phyloP scores from a whole-genome alignment of 2,888 invertebrate species.

The Diadegma fenestrale region DNA sequence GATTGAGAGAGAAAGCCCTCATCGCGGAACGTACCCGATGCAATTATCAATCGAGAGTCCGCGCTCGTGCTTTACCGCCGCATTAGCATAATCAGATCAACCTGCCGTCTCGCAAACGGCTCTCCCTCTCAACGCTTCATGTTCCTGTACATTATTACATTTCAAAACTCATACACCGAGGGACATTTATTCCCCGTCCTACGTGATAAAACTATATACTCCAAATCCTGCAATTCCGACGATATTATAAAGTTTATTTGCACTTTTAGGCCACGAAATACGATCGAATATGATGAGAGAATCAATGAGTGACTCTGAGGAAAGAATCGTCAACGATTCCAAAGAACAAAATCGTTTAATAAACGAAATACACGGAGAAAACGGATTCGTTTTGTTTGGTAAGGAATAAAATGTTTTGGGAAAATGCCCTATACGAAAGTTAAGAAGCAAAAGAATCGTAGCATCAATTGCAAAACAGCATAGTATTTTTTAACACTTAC shows the following conservation, averaged over 20 bases:
- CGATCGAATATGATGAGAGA: not conserved
- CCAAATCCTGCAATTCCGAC: not conserved
- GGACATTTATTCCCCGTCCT: constrained; percentile 8
- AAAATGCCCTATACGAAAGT: no score
- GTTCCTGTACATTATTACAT: constrained; percentile 33
- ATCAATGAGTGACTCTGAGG: not conserved
- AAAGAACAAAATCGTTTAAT: not conserved
- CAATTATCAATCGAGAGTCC: constrained; percentile 81
- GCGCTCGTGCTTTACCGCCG: constrained; percentile 63
- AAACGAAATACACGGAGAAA: no score
- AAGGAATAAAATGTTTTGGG: no score
- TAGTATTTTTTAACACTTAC: no score
- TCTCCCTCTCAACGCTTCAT: constrained; percentile 53
- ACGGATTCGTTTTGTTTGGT: no score
- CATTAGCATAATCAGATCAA: constrained; percentile 81
- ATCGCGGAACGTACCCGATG: constrained; percentile 66
- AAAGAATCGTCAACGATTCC: not conserved
- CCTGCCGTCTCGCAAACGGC: constrained; percentile 65
- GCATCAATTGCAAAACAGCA: no score
- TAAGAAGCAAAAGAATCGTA: no score
- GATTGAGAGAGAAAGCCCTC: constrained; percentile 23
- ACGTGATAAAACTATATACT: not conserved
- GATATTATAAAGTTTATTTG: not conserved
- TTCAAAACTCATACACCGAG: constrained; percentile 24
- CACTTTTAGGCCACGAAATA: not conserved